These are phyloP conservation scores for Neosilurus mollespiculum DNA, from an alignment of 2,797 vertebrate species.

Conservation along the genomic window DNA sequence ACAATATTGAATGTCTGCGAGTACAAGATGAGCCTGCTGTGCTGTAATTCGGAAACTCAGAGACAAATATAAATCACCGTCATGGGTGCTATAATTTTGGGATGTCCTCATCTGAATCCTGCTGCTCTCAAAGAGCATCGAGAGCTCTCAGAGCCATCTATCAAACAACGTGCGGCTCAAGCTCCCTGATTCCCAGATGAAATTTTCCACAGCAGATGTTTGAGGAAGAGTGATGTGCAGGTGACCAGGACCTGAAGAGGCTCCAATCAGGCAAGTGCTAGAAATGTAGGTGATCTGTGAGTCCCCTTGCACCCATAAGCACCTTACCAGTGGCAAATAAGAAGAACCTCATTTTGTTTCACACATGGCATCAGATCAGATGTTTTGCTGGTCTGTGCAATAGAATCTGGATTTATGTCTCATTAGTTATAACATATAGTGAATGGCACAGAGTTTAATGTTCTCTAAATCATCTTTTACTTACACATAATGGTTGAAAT, in stretches of 20 bases:
- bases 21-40: background rate
- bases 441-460: conserved; percentile 7
- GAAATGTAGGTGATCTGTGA: conserved; percentile 60
- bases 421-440: conserved; percentile 12
- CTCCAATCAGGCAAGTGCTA: conserved; percentile 60
- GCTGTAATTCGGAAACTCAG: background rate
- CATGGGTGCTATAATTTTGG: conserved; percentile 53
- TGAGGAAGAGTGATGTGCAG: conserved; percentile 58
- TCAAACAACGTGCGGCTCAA: conserved; percentile 62
- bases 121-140: conserved; percentile 57
- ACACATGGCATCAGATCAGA: background rate
- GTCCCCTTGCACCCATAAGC: conserved; percentile 29
- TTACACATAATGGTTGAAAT: conserved; percentile 1
- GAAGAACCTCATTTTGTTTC: background rate
- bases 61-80: conserved; percentile 3
- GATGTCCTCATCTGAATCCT: conserved; percentile 52
- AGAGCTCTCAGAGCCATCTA: conserved; percentile 62
- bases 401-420: background rate
- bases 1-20: background rate
- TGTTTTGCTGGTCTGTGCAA: background rate
- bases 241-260: conserved; percentile 57
- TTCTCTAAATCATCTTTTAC: background rate
- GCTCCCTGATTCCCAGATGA: conserved; percentile 65
- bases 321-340: conserved; percentile 9
- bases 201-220: conserved; percentile 65